These are phyloP conservation scores for Panurus biarmicus DNA, from an alignment of 2,113 vertebrate species.

Conservation along the genomic window DNA sequence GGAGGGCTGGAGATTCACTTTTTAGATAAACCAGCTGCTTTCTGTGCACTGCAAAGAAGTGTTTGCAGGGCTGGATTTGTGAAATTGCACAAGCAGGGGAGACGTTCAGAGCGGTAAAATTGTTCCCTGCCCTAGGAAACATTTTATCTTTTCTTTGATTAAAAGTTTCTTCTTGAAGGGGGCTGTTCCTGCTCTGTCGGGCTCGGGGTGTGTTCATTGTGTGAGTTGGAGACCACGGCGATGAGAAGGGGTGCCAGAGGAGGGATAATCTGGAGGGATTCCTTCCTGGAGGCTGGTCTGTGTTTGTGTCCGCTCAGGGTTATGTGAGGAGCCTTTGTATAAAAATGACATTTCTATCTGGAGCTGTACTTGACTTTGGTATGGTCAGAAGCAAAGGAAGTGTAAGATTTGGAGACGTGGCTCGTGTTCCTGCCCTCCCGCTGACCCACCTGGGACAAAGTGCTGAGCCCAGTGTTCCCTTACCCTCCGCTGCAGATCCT, in stretches of 20 bases:
- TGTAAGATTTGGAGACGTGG: background rate
- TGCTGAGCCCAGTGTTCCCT: background rate
- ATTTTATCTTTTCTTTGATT: background rate
- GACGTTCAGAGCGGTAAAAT: background rate
- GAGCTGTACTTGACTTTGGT: background rate
- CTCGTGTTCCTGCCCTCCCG: background rate
- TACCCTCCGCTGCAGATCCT: background rate
- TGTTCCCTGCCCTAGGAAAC: background rate
- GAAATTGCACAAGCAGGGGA: background rate
- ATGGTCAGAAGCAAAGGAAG: background rate
- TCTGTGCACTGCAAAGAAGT: fast-evolving
- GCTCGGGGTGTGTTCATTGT: background rate
- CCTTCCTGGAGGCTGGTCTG: background rate
- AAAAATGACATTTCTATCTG: background rate
- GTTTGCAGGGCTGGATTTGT: background rate
- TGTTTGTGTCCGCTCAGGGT: background rate
- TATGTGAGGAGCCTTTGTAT: background rate
- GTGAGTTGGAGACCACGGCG: fast-evolving
- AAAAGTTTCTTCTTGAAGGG: background rate
- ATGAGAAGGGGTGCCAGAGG: background rate
- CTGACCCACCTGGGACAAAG: background rate
- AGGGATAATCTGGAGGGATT: background rate
- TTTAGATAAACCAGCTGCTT: background rate
- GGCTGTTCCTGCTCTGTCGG: background rate
- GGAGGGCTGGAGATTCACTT: background rate